Conservation (phyloP, 2,888 invertebrate species). For the Lasioglossum morio region DNA sequence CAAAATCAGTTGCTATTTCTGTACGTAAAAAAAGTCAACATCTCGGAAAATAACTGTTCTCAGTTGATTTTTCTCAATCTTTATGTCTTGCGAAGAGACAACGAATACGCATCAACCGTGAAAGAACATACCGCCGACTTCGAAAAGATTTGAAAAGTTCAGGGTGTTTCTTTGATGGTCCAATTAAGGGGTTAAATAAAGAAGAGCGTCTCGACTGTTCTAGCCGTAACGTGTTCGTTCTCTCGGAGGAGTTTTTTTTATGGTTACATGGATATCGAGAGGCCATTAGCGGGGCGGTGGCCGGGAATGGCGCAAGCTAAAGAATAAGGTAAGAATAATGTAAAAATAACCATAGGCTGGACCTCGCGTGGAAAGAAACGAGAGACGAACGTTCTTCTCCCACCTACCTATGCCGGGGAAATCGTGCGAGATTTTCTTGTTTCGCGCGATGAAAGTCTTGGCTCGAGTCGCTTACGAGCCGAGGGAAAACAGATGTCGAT, state of each 20-base stretch:
- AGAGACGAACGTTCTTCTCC: background rate
- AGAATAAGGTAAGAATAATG: slow-evolving; percentile 7
- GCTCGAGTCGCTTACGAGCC: background rate
- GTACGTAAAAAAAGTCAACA: no score
- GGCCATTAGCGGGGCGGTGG: background rate
- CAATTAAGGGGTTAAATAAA: background rate
- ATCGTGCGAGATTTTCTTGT: slow-evolving; percentile 9
- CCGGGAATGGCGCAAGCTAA: background rate
- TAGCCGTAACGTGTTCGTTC: background rate
- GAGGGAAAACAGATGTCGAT: slow-evolving; percentile 5
- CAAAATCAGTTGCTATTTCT: background rate
- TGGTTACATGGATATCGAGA: background rate
- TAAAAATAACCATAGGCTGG: background rate
- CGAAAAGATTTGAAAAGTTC: background rate
- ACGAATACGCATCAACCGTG: background rate
- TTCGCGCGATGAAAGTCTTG: slow-evolving; percentile 26
- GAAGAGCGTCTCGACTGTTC: background rate
- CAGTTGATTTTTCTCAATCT: background rate
- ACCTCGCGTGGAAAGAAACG: background rate
- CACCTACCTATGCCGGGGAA: slow-evolving; percentile 14
- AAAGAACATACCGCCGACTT: background rate
- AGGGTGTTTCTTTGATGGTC: background rate
- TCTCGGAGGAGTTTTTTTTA: background rate
- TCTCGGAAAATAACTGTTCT: no score
- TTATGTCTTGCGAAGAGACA: background rate